Evolutionary conservation across 2,797 vertebrate species (phyloP).

Genomic region (Botia almorhae): DNA sequence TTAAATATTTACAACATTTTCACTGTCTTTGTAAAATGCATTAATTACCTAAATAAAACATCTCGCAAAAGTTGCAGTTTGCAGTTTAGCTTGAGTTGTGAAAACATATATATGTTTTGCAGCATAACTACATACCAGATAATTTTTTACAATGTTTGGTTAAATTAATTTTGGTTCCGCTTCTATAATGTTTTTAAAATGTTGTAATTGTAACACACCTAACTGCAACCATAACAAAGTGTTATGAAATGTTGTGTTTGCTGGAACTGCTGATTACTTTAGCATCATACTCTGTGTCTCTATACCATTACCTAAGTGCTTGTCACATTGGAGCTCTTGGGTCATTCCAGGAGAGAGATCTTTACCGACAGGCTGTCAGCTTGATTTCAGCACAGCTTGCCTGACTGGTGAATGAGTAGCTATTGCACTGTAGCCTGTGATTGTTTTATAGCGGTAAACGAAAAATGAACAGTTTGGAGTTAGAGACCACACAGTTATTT

Average conservation of each 20-base stretch:
- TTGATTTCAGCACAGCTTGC: slow-evolving; percentile 50
- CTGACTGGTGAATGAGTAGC: slow-evolving; percentile 45
- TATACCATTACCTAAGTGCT: slow-evolving; percentile 30
- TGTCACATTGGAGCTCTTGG: slow-evolving; percentile 36
- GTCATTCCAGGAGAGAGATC: slow-evolving; percentile 33
- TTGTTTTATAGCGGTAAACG: slow-evolving; percentile 27
- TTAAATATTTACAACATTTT: no score
- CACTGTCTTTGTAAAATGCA: no score
- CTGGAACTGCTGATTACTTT: background rate
- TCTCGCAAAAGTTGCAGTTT: no score
- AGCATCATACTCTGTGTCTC: background rate
- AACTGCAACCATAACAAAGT: background rate
- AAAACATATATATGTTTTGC: no score
- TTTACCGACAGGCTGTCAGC: slow-evolving; percentile 57
- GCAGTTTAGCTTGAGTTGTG: no score
- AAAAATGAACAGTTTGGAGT: background rate
- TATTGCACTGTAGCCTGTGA: slow-evolving; percentile 10
- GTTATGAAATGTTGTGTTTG: background rate
- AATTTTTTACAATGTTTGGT: no score
- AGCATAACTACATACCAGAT: no score
- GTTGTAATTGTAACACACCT: no score
- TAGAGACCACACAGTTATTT: background rate
- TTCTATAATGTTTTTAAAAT: no score
- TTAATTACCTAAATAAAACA: no score
- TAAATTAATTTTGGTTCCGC: no score